These are phyloP conservation scores for Artibeus lituratus DNA, from an alignment of 2,797 vertebrate genomes.

Conservation along the genomic window DNA sequence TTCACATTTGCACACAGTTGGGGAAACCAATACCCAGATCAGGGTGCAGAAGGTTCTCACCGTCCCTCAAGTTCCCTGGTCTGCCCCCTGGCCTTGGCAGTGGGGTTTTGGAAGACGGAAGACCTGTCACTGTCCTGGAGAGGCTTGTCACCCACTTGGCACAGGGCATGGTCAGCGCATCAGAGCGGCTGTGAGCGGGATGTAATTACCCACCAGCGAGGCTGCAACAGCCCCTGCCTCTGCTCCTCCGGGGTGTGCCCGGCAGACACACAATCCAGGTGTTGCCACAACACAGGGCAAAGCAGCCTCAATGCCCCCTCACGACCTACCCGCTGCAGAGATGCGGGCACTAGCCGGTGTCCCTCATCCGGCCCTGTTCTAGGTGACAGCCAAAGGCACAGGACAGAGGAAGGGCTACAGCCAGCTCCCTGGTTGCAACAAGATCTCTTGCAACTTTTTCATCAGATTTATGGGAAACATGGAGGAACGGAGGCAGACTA, in stretches of 20 bases:
- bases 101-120: not conserved
- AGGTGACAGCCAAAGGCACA: not conserved
- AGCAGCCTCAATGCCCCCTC: not conserved
- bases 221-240: not conserved
- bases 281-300: not conserved
- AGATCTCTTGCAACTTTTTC: not conserved
- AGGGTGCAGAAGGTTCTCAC: not conserved
- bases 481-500: not conserved
- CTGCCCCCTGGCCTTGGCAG: not conserved
- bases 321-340: not conserved
- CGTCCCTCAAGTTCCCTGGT: not conserved
- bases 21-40: not conserved
- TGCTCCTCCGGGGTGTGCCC: not conserved
- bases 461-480: not conserved
- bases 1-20: not conserved
- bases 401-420: not conserved
- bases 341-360: not conserved
- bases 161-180: not conserved
- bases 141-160: not conserved
- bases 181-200: not conserved
- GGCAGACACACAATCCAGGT: not conserved
- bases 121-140: not conserved
- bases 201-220: slow-evolving; percentile 23
- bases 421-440: not conserved
- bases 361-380: not conserved